phyloP scores from a whole-genome alignment of 2,797 vertebrate genomes.

The Allochrocebus solatus region DNA sequence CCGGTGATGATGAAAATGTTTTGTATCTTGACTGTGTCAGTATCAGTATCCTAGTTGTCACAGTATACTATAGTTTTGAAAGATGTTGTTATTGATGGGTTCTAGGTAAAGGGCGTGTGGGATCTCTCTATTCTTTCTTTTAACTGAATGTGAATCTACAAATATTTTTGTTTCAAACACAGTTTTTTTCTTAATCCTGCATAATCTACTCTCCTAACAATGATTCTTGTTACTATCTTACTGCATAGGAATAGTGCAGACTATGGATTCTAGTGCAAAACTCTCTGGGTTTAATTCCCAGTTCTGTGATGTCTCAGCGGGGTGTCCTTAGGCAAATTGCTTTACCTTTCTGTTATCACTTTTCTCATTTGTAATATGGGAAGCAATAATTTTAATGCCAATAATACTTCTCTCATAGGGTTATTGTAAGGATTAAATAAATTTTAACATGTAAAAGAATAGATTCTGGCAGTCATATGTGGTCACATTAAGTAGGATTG shows the following conservation, averaged over 20 bases:
- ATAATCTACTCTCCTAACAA: neutral
- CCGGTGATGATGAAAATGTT: neutral
- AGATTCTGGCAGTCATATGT: neutral
- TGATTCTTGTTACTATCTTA: neutral
- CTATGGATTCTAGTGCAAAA: neutral
- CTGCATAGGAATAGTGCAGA: neutral
- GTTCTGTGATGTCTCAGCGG: neutral
- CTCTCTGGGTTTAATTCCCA: neutral
- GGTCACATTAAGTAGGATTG: neutral
- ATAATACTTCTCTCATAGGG: neutral
- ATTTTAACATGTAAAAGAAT: neutral
- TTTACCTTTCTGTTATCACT: neutral
- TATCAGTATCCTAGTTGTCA: neutral
- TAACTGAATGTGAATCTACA: neutral
- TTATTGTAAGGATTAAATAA: neutral
- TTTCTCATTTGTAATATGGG: neutral
- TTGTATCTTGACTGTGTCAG: neutral
- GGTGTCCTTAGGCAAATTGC: neutral
- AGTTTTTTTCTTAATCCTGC: neutral
- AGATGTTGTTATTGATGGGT: neutral
- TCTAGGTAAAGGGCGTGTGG: neutral
- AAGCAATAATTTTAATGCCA: neutral
- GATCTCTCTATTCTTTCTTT: neutral
- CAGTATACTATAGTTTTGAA: neutral
- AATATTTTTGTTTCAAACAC: neutral